These are phyloP conservation scores for Periophthalmus magnuspinnatus DNA, from an alignment of 2,797 vertebrate species.

Conservation along the genomic window DNA sequence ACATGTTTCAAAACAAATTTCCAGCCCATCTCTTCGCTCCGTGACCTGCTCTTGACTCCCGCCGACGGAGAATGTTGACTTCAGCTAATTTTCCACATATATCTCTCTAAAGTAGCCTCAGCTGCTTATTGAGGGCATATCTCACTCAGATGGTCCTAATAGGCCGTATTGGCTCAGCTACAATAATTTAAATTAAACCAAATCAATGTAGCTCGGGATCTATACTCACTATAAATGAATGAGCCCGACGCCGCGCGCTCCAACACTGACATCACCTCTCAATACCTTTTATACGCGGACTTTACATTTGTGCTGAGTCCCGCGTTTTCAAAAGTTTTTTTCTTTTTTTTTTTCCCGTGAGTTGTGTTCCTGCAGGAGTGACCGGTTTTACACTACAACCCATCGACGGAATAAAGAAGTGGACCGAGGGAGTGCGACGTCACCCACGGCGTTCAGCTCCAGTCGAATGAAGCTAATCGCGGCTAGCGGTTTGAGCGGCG, in stretches of 20 bases:
- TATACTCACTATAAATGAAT: slow-evolving; percentile 12
- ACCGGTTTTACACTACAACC: not conserved
- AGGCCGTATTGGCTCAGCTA: slow-evolving; percentile 4
- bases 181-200: slow-evolving; percentile 14
- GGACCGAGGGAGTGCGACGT: too few relatives aligned
- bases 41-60: slow-evolving; percentile 1
- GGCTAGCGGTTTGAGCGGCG: too few relatives aligned
- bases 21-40: not conserved
- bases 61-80: not conserved
- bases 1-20: too few relatives aligned
- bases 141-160: slow-evolving; percentile 6
- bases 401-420: not conserved
- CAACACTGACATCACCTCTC: slow-evolving; percentile 5
- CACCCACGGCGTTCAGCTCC: too few relatives aligned
- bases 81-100: slow-evolving; percentile 2
- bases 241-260: not conserved
- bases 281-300: not conserved
- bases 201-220: slow-evolving; percentile 11
- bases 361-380: not conserved
- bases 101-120: not conserved
- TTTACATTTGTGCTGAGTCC: not conserved
- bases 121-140: slow-evolving; percentile 5
- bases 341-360: not conserved
- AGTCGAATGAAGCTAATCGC: too few relatives aligned
- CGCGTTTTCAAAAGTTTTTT: not conserved